These are phyloP conservation scores for Trogon melanurus DNA, from an alignment of 2,113 vertebrate genomes.

Conservation along the genomic window DNA sequence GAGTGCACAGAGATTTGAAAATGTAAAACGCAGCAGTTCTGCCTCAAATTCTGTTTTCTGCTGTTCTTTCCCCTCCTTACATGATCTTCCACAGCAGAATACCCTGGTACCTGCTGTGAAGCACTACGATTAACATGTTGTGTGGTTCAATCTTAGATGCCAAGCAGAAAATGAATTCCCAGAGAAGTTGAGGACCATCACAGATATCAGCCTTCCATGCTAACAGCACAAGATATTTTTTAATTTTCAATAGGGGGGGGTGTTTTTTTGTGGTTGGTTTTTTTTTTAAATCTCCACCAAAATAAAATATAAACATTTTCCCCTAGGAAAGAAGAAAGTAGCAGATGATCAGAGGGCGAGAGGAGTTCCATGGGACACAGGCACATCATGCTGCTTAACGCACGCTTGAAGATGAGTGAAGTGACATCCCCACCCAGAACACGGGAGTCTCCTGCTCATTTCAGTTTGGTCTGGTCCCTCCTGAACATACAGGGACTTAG, in stretches of 20 bases:
- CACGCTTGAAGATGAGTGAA: rapidly evolving
- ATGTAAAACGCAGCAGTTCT: not conserved
- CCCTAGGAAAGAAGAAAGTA: not conserved
- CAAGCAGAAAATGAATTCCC: not conserved
- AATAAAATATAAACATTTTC: not conserved
- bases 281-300: not conserved
- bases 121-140: not conserved
- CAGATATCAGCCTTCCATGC: not conserved
- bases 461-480: not conserved
- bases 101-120: not conserved
- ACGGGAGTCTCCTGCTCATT: not conserved
- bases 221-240: not conserved
- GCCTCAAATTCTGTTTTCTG: not conserved
- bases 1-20: not conserved
- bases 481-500: not conserved
- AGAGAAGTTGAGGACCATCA: not conserved
- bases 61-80: not conserved
- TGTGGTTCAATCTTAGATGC: not conserved
- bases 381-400: not conserved
- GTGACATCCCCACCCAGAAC: not conserved
- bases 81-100: not conserved
- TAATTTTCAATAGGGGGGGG: not conserved
- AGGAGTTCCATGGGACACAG: not conserved
- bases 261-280: not conserved
- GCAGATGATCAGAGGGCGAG: not conserved